A percentile compares a stretch with the other conserved stretches of the same genome.
Conservation (phyloP, 2,888 invertebrate species). For the Leucoptera coffeella region DNA sequence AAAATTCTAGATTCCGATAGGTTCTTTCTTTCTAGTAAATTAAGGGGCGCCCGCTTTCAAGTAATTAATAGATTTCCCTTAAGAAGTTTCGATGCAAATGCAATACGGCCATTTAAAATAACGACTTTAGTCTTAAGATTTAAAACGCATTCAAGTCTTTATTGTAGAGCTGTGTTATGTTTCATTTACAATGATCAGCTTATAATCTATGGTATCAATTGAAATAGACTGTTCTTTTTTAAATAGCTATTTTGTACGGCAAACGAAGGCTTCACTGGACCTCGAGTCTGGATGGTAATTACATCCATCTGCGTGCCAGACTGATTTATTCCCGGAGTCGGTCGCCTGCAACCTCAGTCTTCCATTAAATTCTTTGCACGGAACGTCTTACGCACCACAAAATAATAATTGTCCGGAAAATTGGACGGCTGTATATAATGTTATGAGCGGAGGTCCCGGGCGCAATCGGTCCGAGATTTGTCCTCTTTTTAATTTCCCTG, state of each 20-base stretch:
- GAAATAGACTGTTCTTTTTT: too few relatives aligned
- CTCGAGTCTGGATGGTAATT: conserved; percentile 25
- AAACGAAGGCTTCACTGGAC: conserved; percentile 13
- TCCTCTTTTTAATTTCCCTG: conserved; percentile 56
- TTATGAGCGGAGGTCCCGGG: conserved; percentile 44
- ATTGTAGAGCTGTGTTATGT: too few relatives aligned
- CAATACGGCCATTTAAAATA: too few relatives aligned
- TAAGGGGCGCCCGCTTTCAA: too few relatives aligned
- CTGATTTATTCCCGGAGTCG: conserved; percentile 25
- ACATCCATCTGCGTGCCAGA: conserved; percentile 31
- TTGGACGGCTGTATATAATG: conserved; percentile 51
- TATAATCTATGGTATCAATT: too few relatives aligned
- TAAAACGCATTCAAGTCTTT: too few relatives aligned
- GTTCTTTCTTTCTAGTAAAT: conserved; percentile 39
- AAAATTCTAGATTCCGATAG: conserved; percentile 50
- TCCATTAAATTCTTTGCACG: conserved; percentile 40
- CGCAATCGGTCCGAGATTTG: conserved; percentile 51
- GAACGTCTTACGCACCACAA: conserved; percentile 48
- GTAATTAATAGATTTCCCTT: too few relatives aligned
- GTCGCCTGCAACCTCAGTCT: conserved; percentile 18
- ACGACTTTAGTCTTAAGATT: too few relatives aligned
- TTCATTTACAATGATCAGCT: too few relatives aligned
- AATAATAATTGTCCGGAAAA: conserved; percentile 55
- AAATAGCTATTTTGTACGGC: too few relatives aligned
- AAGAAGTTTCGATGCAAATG: too few relatives aligned